Conservation (phyloP, 2,113 vertebrate genomes). For the Cheilinus undulatus region DNA sequence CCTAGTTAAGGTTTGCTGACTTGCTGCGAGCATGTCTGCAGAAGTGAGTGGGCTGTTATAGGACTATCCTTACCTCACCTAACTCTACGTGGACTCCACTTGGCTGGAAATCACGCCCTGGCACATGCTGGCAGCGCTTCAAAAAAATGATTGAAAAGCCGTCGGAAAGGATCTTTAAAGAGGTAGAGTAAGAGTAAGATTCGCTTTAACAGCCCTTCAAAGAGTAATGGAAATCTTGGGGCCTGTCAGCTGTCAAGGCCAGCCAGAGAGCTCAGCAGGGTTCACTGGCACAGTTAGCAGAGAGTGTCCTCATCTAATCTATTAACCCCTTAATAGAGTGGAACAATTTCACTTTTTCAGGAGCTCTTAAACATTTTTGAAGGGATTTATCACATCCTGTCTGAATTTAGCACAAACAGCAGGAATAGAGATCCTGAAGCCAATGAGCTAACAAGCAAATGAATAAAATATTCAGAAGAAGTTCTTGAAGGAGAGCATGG, state of each 20-base stretch:
- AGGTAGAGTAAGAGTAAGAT: slow-evolving; percentile 19
- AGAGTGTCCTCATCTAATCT: slow-evolving; percentile 5
- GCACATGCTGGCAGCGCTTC: not conserved
- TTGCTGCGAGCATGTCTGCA: slow-evolving; percentile 34
- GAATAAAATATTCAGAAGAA: slow-evolving; percentile 39
- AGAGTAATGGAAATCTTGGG: slow-evolving; percentile 19
- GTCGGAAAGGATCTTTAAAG: slow-evolving; percentile 11
- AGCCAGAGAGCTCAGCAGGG: not conserved
- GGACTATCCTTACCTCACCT: slow-evolving; percentile 29
- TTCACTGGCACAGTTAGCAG: slow-evolving; percentile 3
- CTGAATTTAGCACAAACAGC: slow-evolving; percentile 3
- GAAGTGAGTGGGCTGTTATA: slow-evolving; percentile 37
- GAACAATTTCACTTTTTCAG: slow-evolving; percentile 16
- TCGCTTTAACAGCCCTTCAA: slow-evolving; percentile 25
- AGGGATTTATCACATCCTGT: not conserved
- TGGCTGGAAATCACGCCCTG: slow-evolving; percentile 24
- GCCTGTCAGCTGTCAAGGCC: not conserved
- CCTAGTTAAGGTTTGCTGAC: slow-evolving; percentile 62
- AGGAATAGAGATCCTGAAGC: slow-evolving; percentile 22
- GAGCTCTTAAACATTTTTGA: not conserved
- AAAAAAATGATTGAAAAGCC: slow-evolving; percentile 18
- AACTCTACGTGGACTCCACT: slow-evolving; percentile 18
- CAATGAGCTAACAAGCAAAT: slow-evolving; percentile 29
- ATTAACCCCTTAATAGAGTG: slow-evolving; percentile 30
- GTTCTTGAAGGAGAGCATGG: not conserved